Base-by-base conservation (phyloP, 2,113 vertebrate genomes). In the Strix uralensis region DNA sequence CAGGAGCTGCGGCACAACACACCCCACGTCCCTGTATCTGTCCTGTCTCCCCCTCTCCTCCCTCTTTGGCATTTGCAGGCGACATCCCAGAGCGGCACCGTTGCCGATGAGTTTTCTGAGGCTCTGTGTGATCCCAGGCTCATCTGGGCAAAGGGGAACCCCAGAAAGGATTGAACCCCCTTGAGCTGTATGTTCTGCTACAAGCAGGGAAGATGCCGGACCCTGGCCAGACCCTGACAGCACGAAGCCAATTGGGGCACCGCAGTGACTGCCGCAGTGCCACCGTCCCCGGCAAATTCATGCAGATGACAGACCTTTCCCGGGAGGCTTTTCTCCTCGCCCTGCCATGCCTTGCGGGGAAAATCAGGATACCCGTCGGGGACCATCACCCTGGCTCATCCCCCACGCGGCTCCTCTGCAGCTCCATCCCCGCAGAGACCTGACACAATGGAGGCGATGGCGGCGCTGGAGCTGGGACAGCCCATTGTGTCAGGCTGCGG, bases 1-100 rank as follows among this genome's bases (percentile, higher is more conserved):
- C 1, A 0, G 47, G 61, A 52, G 51, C 40, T 0, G 2, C 0
- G 1, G 57, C 59, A 46, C 66, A n/a, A 20, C n/a, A 5, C 1
- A 0, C 5, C 2, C 32, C 36, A 10, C 26, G 7, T 62, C 55
- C 36, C 20, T 1, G 0, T 3, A 5, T 7, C 38, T 29, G 1
- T 22, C 65, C 47, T 22, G 3, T 44, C 17, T 70, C 36, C 26
- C 42, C 18, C 2, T 51, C 62, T 77, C 49, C 62, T 77, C 44
- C 40, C 14, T n/a, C 15, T 51, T 11, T 17, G 46, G 30, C 42
- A 7, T 57, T 61, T 44, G 16, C 34, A 42, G 73, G 65, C 51
- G 11, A 34, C 17, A 25, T 40, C 16, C 34, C 72, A 55, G 10
- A 26, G 29, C 0, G 1, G 32, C 47, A 59, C 27, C 7, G 4